Percentiles rank a stretch among this genome's conserved stretches.
Conservation (phyloP, 2,797 vertebrate species). For the Xiphophorus birchmanni region DNA sequence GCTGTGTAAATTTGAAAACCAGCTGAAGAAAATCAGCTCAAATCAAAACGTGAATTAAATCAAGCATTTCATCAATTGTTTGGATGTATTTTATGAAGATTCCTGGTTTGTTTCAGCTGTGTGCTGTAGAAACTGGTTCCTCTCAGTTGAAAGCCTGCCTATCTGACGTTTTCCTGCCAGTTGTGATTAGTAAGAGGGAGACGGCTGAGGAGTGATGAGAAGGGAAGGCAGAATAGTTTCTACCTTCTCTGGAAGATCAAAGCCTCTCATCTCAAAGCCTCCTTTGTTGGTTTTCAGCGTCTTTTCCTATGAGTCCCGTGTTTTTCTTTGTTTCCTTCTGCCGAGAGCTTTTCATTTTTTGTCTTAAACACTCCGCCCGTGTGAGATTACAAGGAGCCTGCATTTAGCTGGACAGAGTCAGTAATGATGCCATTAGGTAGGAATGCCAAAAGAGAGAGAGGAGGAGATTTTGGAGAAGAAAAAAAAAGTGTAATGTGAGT, state of each 20-base stretch:
- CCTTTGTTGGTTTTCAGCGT: constrained; percentile 45
- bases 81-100: constrained; percentile 6
- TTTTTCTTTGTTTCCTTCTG: constrained; percentile 58
- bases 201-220: constrained; percentile 53
- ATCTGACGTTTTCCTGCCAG: constrained; percentile 17
- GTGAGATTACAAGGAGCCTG: constrained; percentile 81
- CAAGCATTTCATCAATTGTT: background rate
- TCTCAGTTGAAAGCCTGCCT: constrained; percentile 13
- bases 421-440: constrained; percentile 84
- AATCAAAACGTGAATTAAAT: constrained; percentile 10
- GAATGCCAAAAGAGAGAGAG: constrained; percentile 77
- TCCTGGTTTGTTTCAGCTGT: constrained; percentile 11
- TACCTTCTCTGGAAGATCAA: constrained; percentile 65
- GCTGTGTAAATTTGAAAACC: background rate
- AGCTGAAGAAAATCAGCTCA: background rate
- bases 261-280: constrained; percentile 52
- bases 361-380: constrained; percentile 59
- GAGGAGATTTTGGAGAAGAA: constrained; percentile 57
- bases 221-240: constrained; percentile 54
- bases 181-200: constrained; percentile 48
- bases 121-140: constrained; percentile 1
- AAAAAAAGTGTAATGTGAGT: constrained; percentile 37
- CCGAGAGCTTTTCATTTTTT: constrained; percentile 46
- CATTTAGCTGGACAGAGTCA: constrained; percentile 75
- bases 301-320: constrained; percentile 32